Conservation (phyloP, 2,113 vertebrate genomes). For the chimpanzee (Pan troglodytes) region NHGRI_mPanTro3-v2.1_pri NC_086015.1:70983501-70984000, state of each 20-base stretch:
- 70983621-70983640: not conserved
- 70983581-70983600: not conserved
- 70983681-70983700: not conserved
- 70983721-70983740: not conserved
- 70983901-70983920: not conserved
- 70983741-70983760: not conserved
- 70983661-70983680: not conserved
- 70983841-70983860: not conserved
- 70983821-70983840: not conserved
- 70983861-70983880: not conserved
- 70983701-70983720: not conserved
- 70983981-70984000: not conserved
- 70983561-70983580: not conserved
- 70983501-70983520: not conserved
- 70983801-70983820: not conserved
- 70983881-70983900: not conserved
- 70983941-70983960: not conserved
- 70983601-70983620: not conserved
- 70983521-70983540: not conserved
- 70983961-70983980: not conserved
- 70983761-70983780: not conserved
- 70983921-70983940: not conserved
- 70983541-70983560: not conserved
- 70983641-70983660: not conserved
- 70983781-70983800: not conserved